phyloP scores from a whole-genome alignment of 1,140 invertebrate genomes.

The Ganaspis sp. region DNA sequence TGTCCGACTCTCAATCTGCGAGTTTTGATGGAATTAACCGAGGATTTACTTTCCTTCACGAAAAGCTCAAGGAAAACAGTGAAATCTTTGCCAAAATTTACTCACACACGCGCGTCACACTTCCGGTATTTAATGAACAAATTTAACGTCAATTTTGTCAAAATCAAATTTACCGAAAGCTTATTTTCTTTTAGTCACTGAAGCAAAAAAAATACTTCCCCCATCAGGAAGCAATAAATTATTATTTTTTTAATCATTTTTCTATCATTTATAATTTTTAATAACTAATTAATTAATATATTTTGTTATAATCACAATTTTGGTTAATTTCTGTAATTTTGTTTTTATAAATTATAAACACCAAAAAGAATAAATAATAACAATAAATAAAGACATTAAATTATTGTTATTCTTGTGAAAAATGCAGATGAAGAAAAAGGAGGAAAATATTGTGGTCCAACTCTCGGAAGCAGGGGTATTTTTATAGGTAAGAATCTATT shows the following conservation, averaged over 20 bases:
- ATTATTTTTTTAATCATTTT: too few relatives aligned
- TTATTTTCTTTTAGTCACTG: not conserved
- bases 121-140: not conserved
- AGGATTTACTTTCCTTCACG: not conserved
- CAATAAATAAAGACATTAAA: too few relatives aligned
- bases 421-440: too few relatives aligned
- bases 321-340: too few relatives aligned
- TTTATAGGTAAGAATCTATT: slow-evolving; percentile 67
- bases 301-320: too few relatives aligned
- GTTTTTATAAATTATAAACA: too few relatives aligned
- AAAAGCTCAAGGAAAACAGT: not conserved
- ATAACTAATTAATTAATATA: too few relatives aligned
- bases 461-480: slow-evolving; percentile 53
- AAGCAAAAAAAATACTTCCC: not conserved
- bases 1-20: not conserved
- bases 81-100: not conserved
- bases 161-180: not conserved
- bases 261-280: too few relatives aligned
- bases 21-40: not conserved
- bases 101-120: not conserved
- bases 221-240: not conserved
- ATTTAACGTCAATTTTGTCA: not conserved
- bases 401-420: too few relatives aligned
- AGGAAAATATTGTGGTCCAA: not conserved
- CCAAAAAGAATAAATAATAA: too few relatives aligned